Evolutionary conservation across 1,140 invertebrate species (phyloP).

Genomic region (Pseudomyrmex gracilis): DNA sequence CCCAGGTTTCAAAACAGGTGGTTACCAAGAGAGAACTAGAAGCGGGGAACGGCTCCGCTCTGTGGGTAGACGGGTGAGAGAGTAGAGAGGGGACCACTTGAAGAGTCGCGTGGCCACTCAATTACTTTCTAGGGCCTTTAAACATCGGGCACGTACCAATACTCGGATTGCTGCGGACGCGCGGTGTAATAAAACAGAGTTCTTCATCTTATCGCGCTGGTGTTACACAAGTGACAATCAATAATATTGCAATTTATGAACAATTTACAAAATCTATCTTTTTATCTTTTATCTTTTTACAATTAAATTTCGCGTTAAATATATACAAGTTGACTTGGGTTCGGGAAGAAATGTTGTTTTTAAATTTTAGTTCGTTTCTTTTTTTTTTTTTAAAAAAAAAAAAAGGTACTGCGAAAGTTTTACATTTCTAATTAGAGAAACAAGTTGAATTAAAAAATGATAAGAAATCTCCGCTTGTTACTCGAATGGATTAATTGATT

Average conservation of each 20-base stretch:
- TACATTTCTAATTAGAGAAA: no score
- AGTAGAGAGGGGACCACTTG: slow-evolving; percentile 78
- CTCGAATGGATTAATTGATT: slow-evolving; percentile 14
- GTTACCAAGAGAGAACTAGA: slow-evolving; percentile 79
- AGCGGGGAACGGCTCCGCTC: slow-evolving; percentile 68
- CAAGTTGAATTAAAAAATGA: neutral
- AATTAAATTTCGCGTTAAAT: neutral
- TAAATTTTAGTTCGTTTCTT: neutral
- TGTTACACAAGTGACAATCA: neutral
- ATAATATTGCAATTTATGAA: slow-evolving; percentile 14
- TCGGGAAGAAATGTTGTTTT: neutral
- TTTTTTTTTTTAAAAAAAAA: neutral
- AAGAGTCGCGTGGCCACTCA: slow-evolving; percentile 85
- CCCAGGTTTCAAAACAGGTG: slow-evolving; percentile 81
- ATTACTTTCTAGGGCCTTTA: slow-evolving; percentile 82
- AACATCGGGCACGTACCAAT: slow-evolving; percentile 70
- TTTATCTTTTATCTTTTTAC: neutral
- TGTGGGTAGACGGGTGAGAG: slow-evolving; percentile 63
- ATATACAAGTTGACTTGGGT: neutral
- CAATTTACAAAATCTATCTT: neutral
- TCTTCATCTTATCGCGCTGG: slow-evolving; percentile 66
- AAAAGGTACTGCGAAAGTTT: no score
- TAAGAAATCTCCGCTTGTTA: neutral
- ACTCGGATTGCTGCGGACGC: slow-evolving; percentile 56
- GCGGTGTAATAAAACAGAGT: slow-evolving; percentile 49